Conservation (phyloP, 2,113 vertebrate genomes). For the Alectura lathami region DNA sequence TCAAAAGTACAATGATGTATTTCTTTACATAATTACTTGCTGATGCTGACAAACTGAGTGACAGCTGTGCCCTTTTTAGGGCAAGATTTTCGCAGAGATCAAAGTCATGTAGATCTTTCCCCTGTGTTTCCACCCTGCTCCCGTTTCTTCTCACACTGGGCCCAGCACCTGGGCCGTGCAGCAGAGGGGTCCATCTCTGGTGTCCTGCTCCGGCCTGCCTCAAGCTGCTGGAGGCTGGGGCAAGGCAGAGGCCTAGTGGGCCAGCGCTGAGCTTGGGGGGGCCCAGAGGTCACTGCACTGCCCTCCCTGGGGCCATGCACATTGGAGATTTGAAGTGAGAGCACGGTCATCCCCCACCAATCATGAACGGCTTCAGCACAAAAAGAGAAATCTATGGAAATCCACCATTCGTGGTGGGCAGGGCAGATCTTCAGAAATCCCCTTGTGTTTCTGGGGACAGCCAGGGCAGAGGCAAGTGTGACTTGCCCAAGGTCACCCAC, state of each 20-base stretch:
- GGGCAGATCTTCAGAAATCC: background rate
- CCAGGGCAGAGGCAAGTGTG: rapidly evolving
- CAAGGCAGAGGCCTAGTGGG: rapidly evolving
- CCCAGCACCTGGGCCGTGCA: background rate
- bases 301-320: rapidly evolving
- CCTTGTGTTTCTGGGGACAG: rapidly evolving
- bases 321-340: rapidly evolving
- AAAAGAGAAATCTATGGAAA: background rate
- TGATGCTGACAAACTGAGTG: constrained; percentile 46
- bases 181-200: background rate
- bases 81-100: constrained; percentile 8
- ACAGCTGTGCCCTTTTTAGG: constrained; percentile 49
- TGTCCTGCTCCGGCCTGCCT: background rate
- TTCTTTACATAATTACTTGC: constrained; percentile 35
- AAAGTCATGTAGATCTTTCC: background rate
- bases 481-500: background rate
- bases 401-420: rapidly evolving
- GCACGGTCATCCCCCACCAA: rapidly evolving
- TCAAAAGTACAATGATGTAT: constrained; percentile 11
- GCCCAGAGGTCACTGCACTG: rapidly evolving
- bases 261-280: rapidly evolving
- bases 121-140: background rate
- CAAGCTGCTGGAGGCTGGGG: background rate
- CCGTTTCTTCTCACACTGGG: background rate
- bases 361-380: background rate